These are phyloP conservation scores for Argentina silus DNA, from an alignment of 2,797 vertebrate genomes.

Conservation along the genomic window DNA sequence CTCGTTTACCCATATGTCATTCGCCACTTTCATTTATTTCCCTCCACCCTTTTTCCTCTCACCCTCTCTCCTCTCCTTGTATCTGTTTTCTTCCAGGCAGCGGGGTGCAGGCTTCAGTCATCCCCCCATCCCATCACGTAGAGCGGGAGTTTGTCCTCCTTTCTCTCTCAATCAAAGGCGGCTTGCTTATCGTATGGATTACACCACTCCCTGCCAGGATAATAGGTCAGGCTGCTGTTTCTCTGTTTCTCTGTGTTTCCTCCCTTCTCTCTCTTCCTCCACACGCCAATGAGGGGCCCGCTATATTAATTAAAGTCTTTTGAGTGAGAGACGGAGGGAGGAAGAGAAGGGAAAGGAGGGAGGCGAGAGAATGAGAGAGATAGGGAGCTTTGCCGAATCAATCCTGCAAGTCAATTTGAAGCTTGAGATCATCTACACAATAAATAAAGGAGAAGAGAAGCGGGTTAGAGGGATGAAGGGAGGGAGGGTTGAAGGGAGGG, in stretches of 20 bases:
- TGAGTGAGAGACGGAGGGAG: conserved; percentile 35
- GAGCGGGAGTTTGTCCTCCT: conserved; percentile 18
- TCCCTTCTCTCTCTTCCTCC: conserved; percentile 22
- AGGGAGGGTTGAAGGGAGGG: conserved; percentile 20
- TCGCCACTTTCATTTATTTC: background rate
- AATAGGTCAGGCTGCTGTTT: conserved; percentile 36
- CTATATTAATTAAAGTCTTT: conserved; percentile 67
- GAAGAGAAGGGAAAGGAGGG: conserved; percentile 20
- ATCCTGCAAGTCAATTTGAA: conserved; percentile 68
- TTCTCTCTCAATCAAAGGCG: conserved; percentile 32
- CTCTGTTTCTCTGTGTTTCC: conserved; percentile 20
- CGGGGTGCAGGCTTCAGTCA: conserved; percentile 8
- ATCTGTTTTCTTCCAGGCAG: background rate
- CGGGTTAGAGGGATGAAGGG: conserved; percentile 37
- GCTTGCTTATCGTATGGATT: conserved; percentile 47
- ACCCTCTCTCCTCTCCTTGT: background rate
- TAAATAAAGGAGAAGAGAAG: conserved; percentile 62
- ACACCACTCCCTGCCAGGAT: conserved; percentile 35
- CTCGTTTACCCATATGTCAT: background rate
- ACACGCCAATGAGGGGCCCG: conserved; percentile 39
- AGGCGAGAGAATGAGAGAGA: background rate
- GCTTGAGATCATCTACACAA: conserved; percentile 63
- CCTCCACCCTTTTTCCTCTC: background rate
- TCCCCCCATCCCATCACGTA: background rate
- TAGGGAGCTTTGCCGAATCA: conserved; percentile 62